phyloP scores from a whole-genome alignment of 2,113 vertebrate species.

The Gadus macrocephalus region DNA sequence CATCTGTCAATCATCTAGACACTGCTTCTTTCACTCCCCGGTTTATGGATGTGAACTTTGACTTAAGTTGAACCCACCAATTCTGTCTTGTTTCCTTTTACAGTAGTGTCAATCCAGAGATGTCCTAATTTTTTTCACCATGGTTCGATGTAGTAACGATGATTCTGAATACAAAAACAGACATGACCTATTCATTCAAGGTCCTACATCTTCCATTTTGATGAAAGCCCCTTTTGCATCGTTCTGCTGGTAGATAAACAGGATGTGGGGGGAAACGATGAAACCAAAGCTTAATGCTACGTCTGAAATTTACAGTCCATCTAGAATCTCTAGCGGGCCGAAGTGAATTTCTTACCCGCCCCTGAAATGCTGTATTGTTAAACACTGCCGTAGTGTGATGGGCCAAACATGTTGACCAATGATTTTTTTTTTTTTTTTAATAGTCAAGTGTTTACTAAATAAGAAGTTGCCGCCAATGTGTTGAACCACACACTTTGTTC shows the following conservation, averaged over 20 bases:
- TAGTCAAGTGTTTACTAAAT: neutral
- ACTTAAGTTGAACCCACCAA: conserved; percentile 4
- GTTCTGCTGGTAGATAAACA: no score
- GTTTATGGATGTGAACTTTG: conserved; percentile 1
- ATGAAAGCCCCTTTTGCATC: neutral
- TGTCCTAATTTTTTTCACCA: neutral
- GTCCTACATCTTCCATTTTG: no score
- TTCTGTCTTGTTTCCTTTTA: conserved; percentile 9
- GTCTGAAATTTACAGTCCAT: neutral
- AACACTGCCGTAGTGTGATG: neutral
- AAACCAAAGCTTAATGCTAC: conserved; percentile 16
- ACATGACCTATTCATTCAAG: no score
- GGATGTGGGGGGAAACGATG: neutral
- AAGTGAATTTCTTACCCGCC: neutral
- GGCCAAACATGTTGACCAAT: conserved; percentile 1
- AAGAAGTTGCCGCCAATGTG: neutral
- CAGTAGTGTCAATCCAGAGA: neutral
- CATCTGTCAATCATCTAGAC: conserved; percentile 4
- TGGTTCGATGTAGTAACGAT: conserved; percentile 13
- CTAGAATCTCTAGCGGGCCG: neutral
- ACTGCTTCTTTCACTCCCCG: conserved; percentile 2
- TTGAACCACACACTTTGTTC: neutral
- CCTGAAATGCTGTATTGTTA: neutral
- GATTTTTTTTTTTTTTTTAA: neutral
- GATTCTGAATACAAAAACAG: no score